Base-by-base conservation (phyloP, 2,113 vertebrate genomes). In the Patagioenas fasciata region DNA sequence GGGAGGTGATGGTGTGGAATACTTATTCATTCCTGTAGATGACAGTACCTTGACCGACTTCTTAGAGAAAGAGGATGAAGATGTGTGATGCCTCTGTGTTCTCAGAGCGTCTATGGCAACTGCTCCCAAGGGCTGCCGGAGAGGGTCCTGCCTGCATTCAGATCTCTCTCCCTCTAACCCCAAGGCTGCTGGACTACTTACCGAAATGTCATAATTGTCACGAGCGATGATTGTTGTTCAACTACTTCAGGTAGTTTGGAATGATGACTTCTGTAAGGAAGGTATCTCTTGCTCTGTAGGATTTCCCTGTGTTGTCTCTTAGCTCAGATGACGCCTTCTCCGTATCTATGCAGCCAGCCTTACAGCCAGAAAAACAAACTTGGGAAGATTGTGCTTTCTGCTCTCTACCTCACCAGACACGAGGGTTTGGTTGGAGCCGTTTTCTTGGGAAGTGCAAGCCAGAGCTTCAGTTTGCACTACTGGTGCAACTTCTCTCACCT, bases 1-100 rank as follows among this genome's bases (percentile, higher is more conserved):
- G 99, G 99, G 99, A 92, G 96, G 98, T 38, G 99, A 99, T 91
- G 99, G 99, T 73, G 99, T 99, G 65, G 99, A 99, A 72, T 99
- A 98, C 97, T 98, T 99, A 92, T 12, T 98, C 26, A 99, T 99
- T 77, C 99, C 99, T 58, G 98, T 99, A 66, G 99, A 99, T 71
- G 94, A 96, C 9, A 97, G 96, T 94, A 99, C 98, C 6, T 93
- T 99, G 97, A 97, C 96, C 3, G 98, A 99, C 93, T 99, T 99
- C 97, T 95, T 99, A 77, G 99, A 99, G 96, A 99, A 98, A 40
- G 98, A 99, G 87, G 97, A 98, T 51, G 98, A 97, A 17, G 98
- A 98, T 80, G 86, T 66, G 4, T 98, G 94, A 98, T 7, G 6
- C 58, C 66, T 91, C 5, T 80, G 40, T 90, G 47, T 70, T 67